Evolutionary conservation across 2,888 invertebrate species (phyloP).

Genomic region (Drosophila atripex): DNA sequence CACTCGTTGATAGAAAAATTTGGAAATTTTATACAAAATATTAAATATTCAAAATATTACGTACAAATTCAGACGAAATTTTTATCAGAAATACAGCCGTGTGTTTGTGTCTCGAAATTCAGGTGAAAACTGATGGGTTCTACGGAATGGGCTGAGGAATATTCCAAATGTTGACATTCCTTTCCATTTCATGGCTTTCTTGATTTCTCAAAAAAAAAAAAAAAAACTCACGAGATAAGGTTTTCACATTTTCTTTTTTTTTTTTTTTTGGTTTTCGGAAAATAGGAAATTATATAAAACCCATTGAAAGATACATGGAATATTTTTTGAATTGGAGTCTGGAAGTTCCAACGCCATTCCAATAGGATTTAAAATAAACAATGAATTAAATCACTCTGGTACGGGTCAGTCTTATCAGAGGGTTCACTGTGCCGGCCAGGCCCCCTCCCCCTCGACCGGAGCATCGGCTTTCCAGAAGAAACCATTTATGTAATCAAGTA

Average conservation of each 20-base stretch:
- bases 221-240: too few relatives aligned
- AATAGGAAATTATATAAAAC: neutral
- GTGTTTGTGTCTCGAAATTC: slow-evolving; percentile 1
- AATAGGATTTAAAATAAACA: neutral
- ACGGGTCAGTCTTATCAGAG: neutral
- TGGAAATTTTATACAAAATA: neutral
- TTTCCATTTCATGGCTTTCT: neutral
- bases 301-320: neutral
- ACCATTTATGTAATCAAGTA: slow-evolving; percentile 44
- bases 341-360: too few relatives aligned
- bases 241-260: neutral
- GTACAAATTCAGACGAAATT: neutral
- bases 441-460: slow-evolving; percentile 3
- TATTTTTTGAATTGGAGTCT: too few relatives aligned
- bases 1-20: slow-evolving; percentile 1
- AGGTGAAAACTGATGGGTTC: neutral
- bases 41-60: neutral
- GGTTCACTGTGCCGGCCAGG: slow-evolving; percentile 19
- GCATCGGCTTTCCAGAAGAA: slow-evolving; percentile 48
- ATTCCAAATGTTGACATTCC: neutral
- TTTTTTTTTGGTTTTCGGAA: too few relatives aligned
- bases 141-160: neutral
- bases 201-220: neutral
- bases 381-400: neutral
- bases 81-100: neutral